phyloP scores from a whole-genome alignment of 2,888 invertebrate genomes.

The Teleiodes luculella region DNA sequence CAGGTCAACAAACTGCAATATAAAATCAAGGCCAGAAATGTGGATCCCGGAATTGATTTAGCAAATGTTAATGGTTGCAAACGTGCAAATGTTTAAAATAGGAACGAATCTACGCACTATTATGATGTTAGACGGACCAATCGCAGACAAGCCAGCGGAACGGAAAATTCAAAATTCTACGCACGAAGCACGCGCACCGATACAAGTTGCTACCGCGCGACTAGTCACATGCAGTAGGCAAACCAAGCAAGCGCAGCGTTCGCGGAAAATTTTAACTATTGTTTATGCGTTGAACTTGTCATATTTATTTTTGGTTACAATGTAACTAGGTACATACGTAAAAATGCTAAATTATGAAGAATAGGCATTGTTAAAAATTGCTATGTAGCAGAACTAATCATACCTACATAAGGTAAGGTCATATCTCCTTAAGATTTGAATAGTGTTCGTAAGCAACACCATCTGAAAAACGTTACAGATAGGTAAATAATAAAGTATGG shows the following conservation, averaged over 20 bases:
- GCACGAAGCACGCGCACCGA: neutral
- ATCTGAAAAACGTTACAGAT: too few species aligned
- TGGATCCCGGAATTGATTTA: too few species aligned
- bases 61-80: neutral
- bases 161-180: constrained; percentile 16
- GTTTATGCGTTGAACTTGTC: neutral
- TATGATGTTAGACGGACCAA: constrained; percentile 10
- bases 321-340: too few species aligned
- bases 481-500: too few species aligned
- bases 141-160: constrained; percentile 11
- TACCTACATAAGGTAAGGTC: too few species aligned
- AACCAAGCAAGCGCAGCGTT: neutral
- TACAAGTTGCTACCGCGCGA: neutral
- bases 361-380: too few species aligned
- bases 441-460: too few species aligned
- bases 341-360: too few species aligned
- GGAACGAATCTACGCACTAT: neutral
- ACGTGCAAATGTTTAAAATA: neutral
- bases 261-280: neutral
- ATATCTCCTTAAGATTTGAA: too few species aligned
- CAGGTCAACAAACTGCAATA: constrained; percentile 1
- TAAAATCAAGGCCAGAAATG: constrained; percentile 2
- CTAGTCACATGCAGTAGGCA: neutral
- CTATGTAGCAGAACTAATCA: too few species aligned
- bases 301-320: neutral